These are phyloP conservation scores for Elephas maximus DNA, from an alignment of 2,113 vertebrate genomes.

Conservation along the genomic window DNA sequence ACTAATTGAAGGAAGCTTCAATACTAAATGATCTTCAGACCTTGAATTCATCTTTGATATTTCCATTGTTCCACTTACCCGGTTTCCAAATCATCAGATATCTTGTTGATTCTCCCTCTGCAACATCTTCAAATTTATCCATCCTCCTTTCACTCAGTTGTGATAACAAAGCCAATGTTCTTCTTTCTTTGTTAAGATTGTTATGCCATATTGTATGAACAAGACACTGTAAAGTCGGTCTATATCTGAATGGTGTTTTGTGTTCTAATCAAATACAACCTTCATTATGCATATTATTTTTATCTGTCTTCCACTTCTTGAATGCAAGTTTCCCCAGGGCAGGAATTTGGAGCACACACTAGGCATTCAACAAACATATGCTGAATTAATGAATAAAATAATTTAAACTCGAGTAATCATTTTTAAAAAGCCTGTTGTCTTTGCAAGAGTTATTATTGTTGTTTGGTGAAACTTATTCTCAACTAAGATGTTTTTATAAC, in stretches of 20 bases:
- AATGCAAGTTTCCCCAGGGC: neutral
- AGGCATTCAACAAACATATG: neutral
- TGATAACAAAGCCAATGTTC: no score
- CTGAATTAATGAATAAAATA: conserved; percentile 27
- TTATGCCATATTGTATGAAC: neutral
- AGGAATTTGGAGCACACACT: neutral
- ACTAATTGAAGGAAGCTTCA: conserved; percentile 5
- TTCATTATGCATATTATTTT: neutral
- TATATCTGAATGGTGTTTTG: neutral
- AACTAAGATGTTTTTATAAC: neutral
- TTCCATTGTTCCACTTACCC: neutral
- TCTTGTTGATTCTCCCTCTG: neutral
- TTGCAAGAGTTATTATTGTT: neutral
- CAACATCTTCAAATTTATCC: neutral
- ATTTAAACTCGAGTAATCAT: neutral
- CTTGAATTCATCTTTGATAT: neutral
- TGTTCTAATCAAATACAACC: neutral
- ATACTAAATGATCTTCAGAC: neutral
- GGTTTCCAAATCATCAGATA: neutral
- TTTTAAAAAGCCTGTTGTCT: neutral
- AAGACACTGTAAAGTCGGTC: neutral
- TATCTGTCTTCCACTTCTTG: neutral
- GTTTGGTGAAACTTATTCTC: neutral
- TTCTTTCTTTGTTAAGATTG: neutral
- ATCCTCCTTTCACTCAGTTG: neutral